Conservation (phyloP, 2,113 vertebrate species). For the Scytalopus superciliaris region DNA sequence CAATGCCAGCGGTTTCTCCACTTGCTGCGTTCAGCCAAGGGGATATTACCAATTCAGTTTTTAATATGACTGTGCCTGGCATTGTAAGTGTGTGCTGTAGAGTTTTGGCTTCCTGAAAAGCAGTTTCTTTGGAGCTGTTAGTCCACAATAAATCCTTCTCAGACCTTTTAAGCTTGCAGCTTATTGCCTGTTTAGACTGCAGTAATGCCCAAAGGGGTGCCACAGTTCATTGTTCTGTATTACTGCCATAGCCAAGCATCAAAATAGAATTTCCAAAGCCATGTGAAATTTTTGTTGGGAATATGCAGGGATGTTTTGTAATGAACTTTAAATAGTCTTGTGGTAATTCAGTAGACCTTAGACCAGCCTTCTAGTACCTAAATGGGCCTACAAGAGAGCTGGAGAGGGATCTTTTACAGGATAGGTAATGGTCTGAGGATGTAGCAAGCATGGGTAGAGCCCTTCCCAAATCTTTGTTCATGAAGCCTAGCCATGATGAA, state of each 20-base stretch:
- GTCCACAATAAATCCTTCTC: slow-evolving; percentile 22
- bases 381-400: not conserved
- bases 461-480: too few species aligned
- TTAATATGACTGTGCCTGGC: not conserved
- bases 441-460: too few species aligned
- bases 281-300: not conserved
- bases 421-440: not conserved
- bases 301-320: not conserved
- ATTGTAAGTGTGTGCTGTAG: not conserved
- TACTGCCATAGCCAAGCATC: not conserved
- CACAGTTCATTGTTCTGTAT: not conserved
- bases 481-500: too few species aligned
- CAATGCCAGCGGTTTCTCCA: not conserved
- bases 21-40: not conserved
- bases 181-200: slow-evolving; percentile 18
- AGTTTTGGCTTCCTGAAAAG: slow-evolving; percentile 27
- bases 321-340: not conserved
- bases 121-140: not conserved
- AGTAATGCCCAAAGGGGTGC: not conserved
- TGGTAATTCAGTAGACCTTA: not conserved
- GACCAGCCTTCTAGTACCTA: not conserved
- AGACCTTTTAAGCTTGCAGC: slow-evolving; percentile 50
- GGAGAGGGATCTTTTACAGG: not conserved
- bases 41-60: not conserved
- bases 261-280: not conserved